Evolutionary conservation across 1,140 invertebrate species (phyloP).

Genomic region (Neoseiulus cucumeris): DNA sequence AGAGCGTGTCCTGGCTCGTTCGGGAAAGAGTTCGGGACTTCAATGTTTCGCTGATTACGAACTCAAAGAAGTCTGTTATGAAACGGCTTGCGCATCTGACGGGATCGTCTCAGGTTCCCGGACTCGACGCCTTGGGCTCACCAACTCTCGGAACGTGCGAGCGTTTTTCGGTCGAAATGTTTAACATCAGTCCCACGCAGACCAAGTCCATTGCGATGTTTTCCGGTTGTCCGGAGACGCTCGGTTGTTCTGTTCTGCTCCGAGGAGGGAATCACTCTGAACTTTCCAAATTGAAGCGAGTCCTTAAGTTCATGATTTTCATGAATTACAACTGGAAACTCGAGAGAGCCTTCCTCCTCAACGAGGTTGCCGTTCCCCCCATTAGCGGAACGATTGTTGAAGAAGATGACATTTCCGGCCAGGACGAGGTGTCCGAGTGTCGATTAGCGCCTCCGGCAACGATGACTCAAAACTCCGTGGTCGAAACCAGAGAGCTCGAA

Average conservation of each 20-base stretch:
- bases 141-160: constrained; percentile 67
- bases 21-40: constrained; percentile 59
- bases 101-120: constrained; percentile 64
- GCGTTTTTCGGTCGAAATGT: constrained; percentile 56
- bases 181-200: constrained; percentile 32
- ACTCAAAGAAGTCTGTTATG: constrained; percentile 65
- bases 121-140: constrained; percentile 62
- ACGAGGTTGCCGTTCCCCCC: constrained; percentile 46
- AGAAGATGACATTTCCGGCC: background rate
- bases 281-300: constrained; percentile 51
- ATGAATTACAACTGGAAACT: constrained; percentile 74
- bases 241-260: constrained; percentile 72
- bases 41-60: constrained; percentile 63
- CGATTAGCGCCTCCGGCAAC: background rate
- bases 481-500: constrained; percentile 5
- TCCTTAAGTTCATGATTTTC: constrained; percentile 58
- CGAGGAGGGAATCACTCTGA: constrained; percentile 54
- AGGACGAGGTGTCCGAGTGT: background rate
- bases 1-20: constrained; percentile 64
- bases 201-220: constrained; percentile 79
- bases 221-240: constrained; percentile 62
- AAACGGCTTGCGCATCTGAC: constrained; percentile 60
- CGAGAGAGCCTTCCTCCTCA: constrained; percentile 73
- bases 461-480: background rate
- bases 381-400: constrained; percentile 16